These are phyloP conservation scores for Armadillidium nasatum DNA, from an alignment of 1,140 invertebrate species.

Conservation along the genomic window DNA sequence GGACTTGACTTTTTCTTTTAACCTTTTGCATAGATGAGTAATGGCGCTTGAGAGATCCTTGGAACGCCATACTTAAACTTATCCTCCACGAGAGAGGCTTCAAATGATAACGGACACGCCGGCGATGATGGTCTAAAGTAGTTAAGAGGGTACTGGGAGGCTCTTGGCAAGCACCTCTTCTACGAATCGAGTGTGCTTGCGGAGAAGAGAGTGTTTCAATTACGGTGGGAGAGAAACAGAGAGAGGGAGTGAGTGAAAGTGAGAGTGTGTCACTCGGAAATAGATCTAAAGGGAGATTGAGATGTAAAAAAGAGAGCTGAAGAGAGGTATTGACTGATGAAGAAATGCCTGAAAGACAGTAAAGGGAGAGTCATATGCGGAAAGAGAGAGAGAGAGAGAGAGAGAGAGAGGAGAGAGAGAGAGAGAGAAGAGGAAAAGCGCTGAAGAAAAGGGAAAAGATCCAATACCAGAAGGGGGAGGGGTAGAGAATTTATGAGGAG, in stretches of 20 bases:
- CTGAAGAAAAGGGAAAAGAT: too few species aligned
- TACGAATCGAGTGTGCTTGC: background rate
- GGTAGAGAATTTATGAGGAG: too few species aligned
- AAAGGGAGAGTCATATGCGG: too few species aligned
- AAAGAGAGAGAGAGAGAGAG: background rate
- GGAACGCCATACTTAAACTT: too few species aligned
- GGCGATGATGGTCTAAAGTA: background rate
- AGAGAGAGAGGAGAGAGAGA: conserved; percentile 16
- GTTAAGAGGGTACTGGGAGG: background rate
- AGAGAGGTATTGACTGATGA: too few species aligned
- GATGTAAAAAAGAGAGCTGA: too few species aligned
- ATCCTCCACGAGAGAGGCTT: too few species aligned
- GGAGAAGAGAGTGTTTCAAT: background rate
- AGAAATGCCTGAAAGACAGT: too few species aligned
- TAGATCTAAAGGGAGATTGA: too few species aligned
- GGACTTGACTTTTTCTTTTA: too few species aligned
- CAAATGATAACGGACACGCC: background rate
- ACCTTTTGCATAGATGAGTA: background rate
- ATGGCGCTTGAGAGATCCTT: background rate
- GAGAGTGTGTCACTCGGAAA: too few species aligned
- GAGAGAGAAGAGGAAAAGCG: conserved; percentile 24
- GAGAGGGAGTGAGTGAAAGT: background rate
- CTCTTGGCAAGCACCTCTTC: background rate
- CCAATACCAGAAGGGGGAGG: too few species aligned
- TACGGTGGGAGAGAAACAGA: background rate